phyloP scores from a whole-genome alignment of 2,888 invertebrate species.

The Ommatoiulus sabulosus region DNA sequence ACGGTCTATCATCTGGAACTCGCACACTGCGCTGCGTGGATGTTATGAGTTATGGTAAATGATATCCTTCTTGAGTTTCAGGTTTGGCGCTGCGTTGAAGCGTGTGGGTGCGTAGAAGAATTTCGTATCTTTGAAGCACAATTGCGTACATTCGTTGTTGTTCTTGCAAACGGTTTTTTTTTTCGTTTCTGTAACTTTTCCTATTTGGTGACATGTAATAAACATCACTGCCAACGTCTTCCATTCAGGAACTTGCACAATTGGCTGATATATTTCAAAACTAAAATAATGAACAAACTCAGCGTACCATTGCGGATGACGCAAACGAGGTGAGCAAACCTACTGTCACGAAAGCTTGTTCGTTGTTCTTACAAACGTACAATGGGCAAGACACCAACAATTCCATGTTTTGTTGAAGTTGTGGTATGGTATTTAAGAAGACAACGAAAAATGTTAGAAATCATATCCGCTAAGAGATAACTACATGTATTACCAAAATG shows the following conservation, averaged over 20 bases:
- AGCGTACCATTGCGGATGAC: neutral
- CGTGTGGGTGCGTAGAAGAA: neutral
- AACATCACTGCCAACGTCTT: constrained; percentile 36
- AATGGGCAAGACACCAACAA: neutral
- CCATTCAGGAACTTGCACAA: constrained; percentile 5
- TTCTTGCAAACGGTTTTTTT: neutral
- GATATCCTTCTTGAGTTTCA: neutral
- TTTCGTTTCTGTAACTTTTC: constrained; percentile 2
- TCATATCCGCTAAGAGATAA: too few species aligned
- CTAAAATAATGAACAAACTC: neutral
- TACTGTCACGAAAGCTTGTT: neutral
- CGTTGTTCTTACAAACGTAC: neutral
- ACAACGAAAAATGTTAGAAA: too few species aligned
- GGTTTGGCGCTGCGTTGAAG: neutral
- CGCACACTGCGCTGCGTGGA: neutral
- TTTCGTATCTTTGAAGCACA: neutral
- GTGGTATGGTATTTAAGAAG: neutral
- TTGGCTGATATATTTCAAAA: constrained; percentile 38
- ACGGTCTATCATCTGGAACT: neutral
- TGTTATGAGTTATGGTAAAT: constrained; percentile 13
- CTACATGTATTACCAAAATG: too few species aligned
- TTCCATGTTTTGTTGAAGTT: neutral
- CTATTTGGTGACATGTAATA: constrained; percentile 16
- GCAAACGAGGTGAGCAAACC: neutral
- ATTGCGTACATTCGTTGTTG: neutral